Evolutionary conservation across 2,113 vertebrate genomes (phyloP).

Genomic region (Morone saxatilis): DNA sequence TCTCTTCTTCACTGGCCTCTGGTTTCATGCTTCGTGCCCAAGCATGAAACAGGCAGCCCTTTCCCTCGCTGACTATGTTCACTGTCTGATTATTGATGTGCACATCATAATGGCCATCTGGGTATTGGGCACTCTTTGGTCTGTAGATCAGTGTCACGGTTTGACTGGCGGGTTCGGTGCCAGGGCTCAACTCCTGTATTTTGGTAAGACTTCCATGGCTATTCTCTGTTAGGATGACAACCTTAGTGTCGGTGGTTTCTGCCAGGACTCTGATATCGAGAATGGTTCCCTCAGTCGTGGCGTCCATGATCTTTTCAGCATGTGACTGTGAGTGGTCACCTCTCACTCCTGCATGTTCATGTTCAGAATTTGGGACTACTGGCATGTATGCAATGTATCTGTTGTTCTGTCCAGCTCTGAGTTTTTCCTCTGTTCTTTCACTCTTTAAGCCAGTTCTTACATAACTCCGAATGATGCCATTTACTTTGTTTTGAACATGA

Average conservation of each 20-base stretch:
- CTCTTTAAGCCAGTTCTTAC: slow-evolving; percentile 4
- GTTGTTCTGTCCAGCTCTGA: slow-evolving; percentile 48
- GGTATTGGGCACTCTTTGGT: slow-evolving; percentile 43
- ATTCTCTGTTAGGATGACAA: slow-evolving; percentile 28
- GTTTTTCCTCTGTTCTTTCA: slow-evolving; percentile 14
- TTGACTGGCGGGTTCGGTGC: not conserved
- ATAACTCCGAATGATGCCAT: not conserved
- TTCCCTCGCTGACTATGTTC: not conserved
- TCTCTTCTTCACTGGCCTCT: slow-evolving; percentile 17
- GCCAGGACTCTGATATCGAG: slow-evolving; percentile 48
- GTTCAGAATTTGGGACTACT: not conserved
- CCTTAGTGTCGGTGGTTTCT: slow-evolving; percentile 31
- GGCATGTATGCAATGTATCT: slow-evolving; percentile 20
- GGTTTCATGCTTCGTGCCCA: slow-evolving; percentile 31
- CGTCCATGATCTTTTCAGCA: slow-evolving; percentile 20
- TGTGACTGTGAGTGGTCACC: rapidly evolving
- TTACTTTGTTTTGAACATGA: not conserved
- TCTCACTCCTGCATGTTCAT: rapidly evolving
- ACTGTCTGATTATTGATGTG: slow-evolving; percentile 15
- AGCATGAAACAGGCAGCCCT: slow-evolving; percentile 30
- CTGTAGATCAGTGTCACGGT: slow-evolving; percentile 45
- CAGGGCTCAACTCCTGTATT: slow-evolving; percentile 37
- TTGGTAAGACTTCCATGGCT: slow-evolving; percentile 11
- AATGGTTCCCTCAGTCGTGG: not conserved
- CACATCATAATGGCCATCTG: slow-evolving; percentile 37